phyloP scores from a whole-genome alignment of 1,140 invertebrate genomes.

The Drosophila bocqueti region DNA sequence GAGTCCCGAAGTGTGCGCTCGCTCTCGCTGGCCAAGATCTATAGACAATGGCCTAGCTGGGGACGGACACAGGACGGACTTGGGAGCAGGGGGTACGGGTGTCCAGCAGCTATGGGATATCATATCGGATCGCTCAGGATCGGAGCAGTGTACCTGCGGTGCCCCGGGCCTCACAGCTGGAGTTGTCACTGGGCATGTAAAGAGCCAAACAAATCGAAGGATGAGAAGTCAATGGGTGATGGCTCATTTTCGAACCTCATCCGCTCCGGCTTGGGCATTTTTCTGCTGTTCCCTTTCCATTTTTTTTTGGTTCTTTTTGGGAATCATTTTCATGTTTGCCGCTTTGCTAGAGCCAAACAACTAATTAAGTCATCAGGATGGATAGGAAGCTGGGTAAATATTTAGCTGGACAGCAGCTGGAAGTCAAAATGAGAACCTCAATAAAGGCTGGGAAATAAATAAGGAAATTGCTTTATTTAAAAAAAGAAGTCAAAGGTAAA shows the following conservation, averaged over 20 bases:
- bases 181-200: conserved; percentile 85
- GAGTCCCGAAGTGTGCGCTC: conserved; percentile 55
- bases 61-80: background rate
- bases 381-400: conserved; percentile 42
- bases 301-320: conserved; percentile 9
- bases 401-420: conserved; percentile 26
- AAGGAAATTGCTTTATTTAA: background rate
- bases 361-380: conserved; percentile 79
- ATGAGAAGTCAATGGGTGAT: conserved; percentile 58
- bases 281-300: conserved; percentile 11
- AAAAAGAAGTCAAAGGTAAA: background rate
- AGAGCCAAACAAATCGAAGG: conserved; percentile 74
- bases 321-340: conserved; percentile 71
- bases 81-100: conserved; percentile 11
- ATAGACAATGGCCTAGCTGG: conserved; percentile 71
- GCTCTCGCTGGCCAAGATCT: conserved; percentile 34
- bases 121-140: conserved; percentile 39
- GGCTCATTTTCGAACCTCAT: conserved; percentile 59
- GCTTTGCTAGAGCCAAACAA: conserved; percentile 53
- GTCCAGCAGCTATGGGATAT: conserved; percentile 45
- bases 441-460: too few species aligned
- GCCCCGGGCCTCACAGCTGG: conserved; percentile 73
- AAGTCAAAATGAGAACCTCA: background rate
- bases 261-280: conserved; percentile 7
- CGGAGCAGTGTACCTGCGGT: conserved; percentile 65